Percentiles rank a stretch among this genome's conserved stretches.
phyloP scores from a whole-genome alignment of 2,888 invertebrate genomes.

The Marasmarcha lunaedactyla region DNA sequence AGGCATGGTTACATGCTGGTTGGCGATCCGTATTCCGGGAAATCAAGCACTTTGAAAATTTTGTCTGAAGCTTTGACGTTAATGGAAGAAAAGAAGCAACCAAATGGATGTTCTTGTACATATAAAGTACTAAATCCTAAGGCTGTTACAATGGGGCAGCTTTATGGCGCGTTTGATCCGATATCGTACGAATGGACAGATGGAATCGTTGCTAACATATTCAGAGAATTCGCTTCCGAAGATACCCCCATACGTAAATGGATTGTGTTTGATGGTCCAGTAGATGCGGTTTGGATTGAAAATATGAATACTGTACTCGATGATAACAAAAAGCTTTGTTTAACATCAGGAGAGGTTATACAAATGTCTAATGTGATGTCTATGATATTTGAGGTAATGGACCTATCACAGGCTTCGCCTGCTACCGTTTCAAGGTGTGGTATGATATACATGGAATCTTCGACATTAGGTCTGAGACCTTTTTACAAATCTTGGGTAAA shows the following conservation, averaged over 20 bases:
- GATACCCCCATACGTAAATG: conserved; percentile 84
- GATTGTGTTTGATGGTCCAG: conserved; percentile 93
- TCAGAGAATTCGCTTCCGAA: conserved; percentile 80
- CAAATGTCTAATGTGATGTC: conserved; percentile 85
- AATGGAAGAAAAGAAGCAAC: conserved; percentile 72
- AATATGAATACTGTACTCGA: conserved; percentile 91
- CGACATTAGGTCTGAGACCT: conserved; percentile 84
- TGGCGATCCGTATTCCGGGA: conserved; percentile 85
- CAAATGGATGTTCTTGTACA: conserved; percentile 72
- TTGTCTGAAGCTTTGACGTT: conserved; percentile 80
- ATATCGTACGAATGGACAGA: conserved; percentile 93
- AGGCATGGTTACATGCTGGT: conserved; percentile 94
- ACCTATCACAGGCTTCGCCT: conserved; percentile 85
- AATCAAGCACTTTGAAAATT: conserved; percentile 83
- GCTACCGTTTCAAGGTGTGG: conserved; percentile 91
- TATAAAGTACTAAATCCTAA: conserved; percentile 92
- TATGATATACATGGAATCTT: conserved; percentile 91
- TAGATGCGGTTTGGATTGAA: conserved; percentile 92
- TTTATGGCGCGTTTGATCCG: conserved; percentile 93
- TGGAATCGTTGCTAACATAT: conserved; percentile 85
- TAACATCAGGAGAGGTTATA: conserved; percentile 90
- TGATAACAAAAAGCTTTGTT: conserved; percentile 88
- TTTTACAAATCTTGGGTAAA: conserved; percentile 86
- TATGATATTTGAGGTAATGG: conserved; percentile 90
- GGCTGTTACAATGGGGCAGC: conserved; percentile 90